These are phyloP conservation scores for Pocillopora damicornis DNA, from an alignment of 64 coral and sea anemone species.

Conservation along the genomic window DNA sequence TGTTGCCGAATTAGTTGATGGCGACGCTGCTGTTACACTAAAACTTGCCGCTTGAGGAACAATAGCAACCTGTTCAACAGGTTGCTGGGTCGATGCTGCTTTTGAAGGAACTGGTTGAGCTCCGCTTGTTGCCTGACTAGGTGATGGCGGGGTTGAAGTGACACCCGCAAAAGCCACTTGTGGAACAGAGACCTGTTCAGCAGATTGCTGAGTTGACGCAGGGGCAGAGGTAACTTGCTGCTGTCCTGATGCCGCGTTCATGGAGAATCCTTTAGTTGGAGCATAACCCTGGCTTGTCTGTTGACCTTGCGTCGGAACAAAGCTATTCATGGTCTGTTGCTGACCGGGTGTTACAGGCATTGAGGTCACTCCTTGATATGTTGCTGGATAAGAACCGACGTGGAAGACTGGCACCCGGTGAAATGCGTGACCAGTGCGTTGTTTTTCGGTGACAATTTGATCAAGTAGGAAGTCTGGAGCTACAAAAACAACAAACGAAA, in stretches of 20 bases:
- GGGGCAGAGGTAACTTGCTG: not conserved
- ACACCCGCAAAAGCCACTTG: not conserved
- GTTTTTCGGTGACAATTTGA: not conserved
- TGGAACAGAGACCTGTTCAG: conserved; percentile 1
- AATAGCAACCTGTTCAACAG: conserved; percentile 3
- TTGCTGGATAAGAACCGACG: not conserved
- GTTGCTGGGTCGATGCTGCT: not conserved
- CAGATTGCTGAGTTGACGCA: not conserved
- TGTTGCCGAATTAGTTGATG: not conserved
- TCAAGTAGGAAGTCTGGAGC: conserved; percentile 9
- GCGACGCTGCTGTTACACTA: no score
- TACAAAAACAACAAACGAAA: not conserved
- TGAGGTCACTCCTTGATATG: not conserved
- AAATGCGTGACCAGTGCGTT: not conserved
- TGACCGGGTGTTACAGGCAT: conserved; percentile 20
- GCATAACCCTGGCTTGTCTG: not conserved
- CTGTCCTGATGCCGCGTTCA: not conserved
- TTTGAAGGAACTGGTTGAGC: no score
- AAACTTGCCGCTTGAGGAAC: not conserved
- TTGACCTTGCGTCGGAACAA: not conserved
- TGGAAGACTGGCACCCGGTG: not conserved
- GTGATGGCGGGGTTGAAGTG: not conserved
- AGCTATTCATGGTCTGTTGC: not conserved
- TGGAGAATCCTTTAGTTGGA: not conserved
- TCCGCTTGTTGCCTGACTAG: no score